A percentile compares a stretch with the other conserved stretches of the same genome.
These are phyloP conservation scores for Xestia c-nigrum DNA, from an alignment of 2,888 invertebrate genomes.

Conservation along the genomic window DNA sequence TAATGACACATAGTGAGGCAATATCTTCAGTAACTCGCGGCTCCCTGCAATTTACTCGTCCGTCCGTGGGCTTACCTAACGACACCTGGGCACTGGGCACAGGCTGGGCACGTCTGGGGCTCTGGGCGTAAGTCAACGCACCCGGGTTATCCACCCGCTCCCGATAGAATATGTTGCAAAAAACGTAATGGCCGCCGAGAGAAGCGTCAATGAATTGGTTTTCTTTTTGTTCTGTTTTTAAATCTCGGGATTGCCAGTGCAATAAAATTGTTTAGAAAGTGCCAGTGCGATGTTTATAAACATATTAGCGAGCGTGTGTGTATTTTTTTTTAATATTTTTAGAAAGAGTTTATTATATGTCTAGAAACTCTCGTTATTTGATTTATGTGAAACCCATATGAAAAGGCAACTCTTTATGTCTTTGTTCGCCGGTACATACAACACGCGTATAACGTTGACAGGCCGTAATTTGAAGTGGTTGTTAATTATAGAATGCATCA, in stretches of 20 bases:
- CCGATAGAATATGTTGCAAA: slow-evolving; percentile 61
- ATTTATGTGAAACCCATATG: slow-evolving; percentile 15
- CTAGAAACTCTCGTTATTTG: slow-evolving; percentile 21
- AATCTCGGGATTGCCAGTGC: slow-evolving; percentile 28
- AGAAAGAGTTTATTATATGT: not conserved
- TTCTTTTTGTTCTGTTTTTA: slow-evolving; percentile 34
- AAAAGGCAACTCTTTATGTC: slow-evolving; percentile 35
- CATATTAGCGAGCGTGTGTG: slow-evolving; percentile 15
- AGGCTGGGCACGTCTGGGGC: slow-evolving; percentile 44
- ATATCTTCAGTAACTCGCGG: slow-evolving; percentile 50
- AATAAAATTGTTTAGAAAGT: slow-evolving; percentile 27
- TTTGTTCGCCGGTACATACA: slow-evolving; percentile 17
- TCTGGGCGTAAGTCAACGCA: slow-evolving; percentile 58
- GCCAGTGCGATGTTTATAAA: slow-evolving; percentile 11
- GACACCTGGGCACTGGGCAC: slow-evolving; percentile 56
- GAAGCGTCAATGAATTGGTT: slow-evolving; percentile 58
- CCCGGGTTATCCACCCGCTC: slow-evolving; percentile 63
- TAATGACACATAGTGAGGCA: slow-evolving; percentile 60
- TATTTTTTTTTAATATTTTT: slow-evolving; percentile 12
- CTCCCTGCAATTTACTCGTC: slow-evolving; percentile 60
- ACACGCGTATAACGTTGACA: slow-evolving; percentile 51
- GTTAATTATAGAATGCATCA: slow-evolving; percentile 61
- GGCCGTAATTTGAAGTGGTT: slow-evolving; percentile 58
- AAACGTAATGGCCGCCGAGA: slow-evolving; percentile 52
- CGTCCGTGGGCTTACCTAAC: slow-evolving; percentile 27